Percentiles rank a stretch among this genome's conserved stretches.
Evolutionary conservation across 2,888 invertebrate species (phyloP).

Genomic region (Ectobius pallidus): DNA sequence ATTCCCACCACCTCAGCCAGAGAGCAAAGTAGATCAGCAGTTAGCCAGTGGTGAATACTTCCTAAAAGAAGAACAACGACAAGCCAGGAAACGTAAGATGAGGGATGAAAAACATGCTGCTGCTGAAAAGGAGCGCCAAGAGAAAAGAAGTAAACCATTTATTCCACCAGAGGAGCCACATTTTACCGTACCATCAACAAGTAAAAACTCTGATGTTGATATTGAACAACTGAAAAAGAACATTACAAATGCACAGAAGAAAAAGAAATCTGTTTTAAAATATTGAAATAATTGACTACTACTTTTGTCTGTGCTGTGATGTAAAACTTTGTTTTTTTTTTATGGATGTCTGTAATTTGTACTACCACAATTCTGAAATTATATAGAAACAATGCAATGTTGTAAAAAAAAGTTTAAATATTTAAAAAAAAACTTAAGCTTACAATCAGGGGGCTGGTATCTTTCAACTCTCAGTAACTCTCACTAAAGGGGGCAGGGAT

Average conservation of each 20-base stretch:
- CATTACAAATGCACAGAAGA: constrained; percentile 64
- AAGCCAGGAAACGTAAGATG: constrained; percentile 72
- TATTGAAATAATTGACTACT: no score
- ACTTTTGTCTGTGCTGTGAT: no score
- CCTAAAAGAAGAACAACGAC: constrained; percentile 83
- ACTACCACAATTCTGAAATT: no score
- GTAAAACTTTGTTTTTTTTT: no score
- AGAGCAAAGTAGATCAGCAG: constrained; percentile 92
- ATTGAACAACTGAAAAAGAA: constrained; percentile 76
- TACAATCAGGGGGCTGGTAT: no score
- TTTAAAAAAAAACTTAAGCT: no score
- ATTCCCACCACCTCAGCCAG: constrained; percentile 91
- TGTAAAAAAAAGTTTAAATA: no score
- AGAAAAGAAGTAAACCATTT: constrained; percentile 79
- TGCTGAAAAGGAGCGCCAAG: constrained; percentile 74
- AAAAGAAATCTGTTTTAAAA: background rate
- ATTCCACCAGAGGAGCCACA: constrained; percentile 75
- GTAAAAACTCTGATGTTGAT: constrained; percentile 61
- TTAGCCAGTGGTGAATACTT: constrained; percentile 97
- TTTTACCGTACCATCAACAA: constrained; percentile 45
- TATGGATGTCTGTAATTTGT: no score
- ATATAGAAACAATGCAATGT: no score
- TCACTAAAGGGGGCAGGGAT: no score
- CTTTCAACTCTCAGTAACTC: no score
- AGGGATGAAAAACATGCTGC: constrained; percentile 79